Evolutionary conservation across 64 coral and sea anemone species (phyloP), one percentile per base, ranked within the genome.

Genomic region (Catalaphyllia jardinei): DNA sequence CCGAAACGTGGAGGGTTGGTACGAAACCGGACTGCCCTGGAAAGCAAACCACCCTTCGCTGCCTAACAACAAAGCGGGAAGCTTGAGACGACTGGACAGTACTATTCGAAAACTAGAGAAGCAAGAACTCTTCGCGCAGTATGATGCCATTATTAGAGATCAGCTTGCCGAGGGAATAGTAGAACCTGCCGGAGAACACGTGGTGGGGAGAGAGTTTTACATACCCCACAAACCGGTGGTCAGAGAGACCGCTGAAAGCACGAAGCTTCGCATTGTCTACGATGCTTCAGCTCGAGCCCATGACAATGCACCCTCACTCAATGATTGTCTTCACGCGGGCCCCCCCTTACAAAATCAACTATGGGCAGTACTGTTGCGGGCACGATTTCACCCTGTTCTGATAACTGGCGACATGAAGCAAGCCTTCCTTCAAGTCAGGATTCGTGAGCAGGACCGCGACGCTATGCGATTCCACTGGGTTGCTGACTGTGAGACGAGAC

Each of bases 271-370:
- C 1, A 33, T 31, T 50, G 82, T 67, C 42, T 71, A 67, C 52
- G 82, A 86, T 3, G 60, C 82, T 14, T 86, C 82, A 86, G 33
- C 63, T n/a, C 16, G 35, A 16, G 55, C 63, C 8, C 42, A 10
- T 35, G 82, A 71, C 31, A 33, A 69, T 3, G 24, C 25, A 14
- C 29, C 31, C 11, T 86, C 82, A 33, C 31, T 91, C 18, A 92
- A 92, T 13, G 83, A 92, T 3, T 92, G 90, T 52, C 65, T 92
- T 39, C 82, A 92, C 13, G 87, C 83, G 1, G 82, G 90, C 18
- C 90, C 90, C 5, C 90, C 90, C 50, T 50, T 92, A 19, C 82
- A 92, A 35, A 76, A 86, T 18, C 54, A 39, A 39, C 38, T 4
- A 39, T 39, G 2, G 0, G 38, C 38, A 39, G 38, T 0, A 39